Percentiles rank a stretch among this genome's conserved stretches.
Evolutionary conservation across 2,797 vertebrate genomes (phyloP).

Genomic region (Acanthornis magna): DNA sequence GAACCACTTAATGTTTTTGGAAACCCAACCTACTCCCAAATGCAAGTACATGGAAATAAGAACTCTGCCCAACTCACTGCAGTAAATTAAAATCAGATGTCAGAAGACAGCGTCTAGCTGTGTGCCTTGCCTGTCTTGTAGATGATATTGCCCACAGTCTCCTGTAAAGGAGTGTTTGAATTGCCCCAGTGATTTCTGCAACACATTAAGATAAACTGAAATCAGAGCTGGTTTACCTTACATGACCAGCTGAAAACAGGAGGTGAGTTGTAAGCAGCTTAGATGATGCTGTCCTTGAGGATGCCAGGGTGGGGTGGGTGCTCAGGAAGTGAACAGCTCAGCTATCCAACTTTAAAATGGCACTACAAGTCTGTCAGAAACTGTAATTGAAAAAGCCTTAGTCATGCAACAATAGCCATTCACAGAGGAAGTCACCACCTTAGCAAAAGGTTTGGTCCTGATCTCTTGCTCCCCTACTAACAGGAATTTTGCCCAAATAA

Average conservation of each 20-base stretch:
- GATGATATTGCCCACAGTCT: not conserved
- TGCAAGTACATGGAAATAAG: slow-evolving; percentile 15
- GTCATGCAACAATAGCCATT: not conserved
- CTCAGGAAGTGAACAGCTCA: not conserved
- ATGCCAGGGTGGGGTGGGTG: not conserved
- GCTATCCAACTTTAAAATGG: not conserved
- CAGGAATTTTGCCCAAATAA: not conserved
- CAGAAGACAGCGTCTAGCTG: not conserved
- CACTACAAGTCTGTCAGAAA: not conserved
- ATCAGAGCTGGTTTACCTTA: not conserved
- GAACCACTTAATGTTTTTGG: slow-evolving; percentile 1
- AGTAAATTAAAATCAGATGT: slow-evolving; percentile 31
- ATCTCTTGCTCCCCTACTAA: not conserved
- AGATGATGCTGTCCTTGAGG: not conserved
- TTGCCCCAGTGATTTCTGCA: not conserved
- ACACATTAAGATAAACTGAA: not conserved
- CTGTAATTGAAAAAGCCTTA: not conserved
- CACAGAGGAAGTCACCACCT: not conserved
- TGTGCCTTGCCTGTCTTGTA: not conserved
- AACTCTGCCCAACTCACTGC: not conserved
- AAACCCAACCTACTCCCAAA: not conserved
- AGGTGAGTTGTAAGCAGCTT: not conserved
- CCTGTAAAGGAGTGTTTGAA: not conserved
- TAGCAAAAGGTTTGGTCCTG: not conserved
- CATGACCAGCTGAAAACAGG: not conserved